Base-by-base conservation (phyloP, 2,113 vertebrate genomes). In the Columbina picui region DNA sequence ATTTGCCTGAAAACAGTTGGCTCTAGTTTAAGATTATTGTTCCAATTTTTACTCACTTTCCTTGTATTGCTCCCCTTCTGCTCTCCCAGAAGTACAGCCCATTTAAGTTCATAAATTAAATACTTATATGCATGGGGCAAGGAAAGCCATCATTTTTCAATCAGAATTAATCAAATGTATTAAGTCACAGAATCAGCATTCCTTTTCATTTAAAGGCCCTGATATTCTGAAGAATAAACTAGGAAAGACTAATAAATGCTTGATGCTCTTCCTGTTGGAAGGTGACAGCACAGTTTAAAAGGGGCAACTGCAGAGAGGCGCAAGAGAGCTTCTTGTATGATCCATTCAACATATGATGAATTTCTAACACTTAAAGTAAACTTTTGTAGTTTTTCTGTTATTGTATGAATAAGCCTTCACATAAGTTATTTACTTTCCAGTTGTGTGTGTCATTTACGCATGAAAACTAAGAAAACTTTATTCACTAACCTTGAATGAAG, bases 401-500 rank as follows among this genome's bases (percentile, higher is more conserved):
- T 8, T 71, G 16, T 4, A 9, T 43, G 23, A 65, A 26, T 6
- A 1, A 82, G 7, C 39, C 38, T 84, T 70, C 23, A 59, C 2
- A 7, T 0, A 77, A n/a, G 0, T 41, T 34, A 29, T 7, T 69
- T 80, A 5, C 38, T 57, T 59, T 65, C 22, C 27, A 83, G 36
- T 3, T 84, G 8, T 1, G 7, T 0, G 0, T 16, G 32, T 55
- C 43, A 20, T 29, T 83, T 83, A 25, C 0, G 0, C 2, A 26
- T 3, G 12, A 92, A 21, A 41, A 53, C 8, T 15, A n/a, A 23
- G 36, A 93, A 53, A 76, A 57, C 2, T 6, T 71, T 43, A 87
- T 74, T 34, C n/a, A 84, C 98, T 94, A 68, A 99, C 99, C 99
- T 99, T 99, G 97, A 99, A 99, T 9, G 99, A 99, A 81, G 99